Evolutionary conservation across 2,113 vertebrate genomes (phyloP).

Genomic region (Eurystomus gularis): DNA sequence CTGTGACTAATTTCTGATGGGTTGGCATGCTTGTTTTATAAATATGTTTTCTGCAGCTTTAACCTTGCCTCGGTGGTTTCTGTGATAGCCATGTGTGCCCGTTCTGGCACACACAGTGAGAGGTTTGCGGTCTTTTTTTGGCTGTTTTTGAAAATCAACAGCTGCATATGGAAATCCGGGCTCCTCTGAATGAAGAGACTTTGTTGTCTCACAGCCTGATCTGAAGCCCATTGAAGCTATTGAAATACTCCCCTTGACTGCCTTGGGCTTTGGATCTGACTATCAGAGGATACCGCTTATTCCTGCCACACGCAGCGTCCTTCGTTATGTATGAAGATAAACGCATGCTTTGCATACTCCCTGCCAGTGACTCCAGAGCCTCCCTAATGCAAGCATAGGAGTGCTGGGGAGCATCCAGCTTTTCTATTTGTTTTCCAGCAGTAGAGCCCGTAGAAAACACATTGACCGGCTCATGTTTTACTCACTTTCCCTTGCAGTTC

Average conservation of each 20-base stretch:
- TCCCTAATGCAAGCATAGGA: neutral
- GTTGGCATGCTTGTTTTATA: neutral
- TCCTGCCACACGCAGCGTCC: neutral
- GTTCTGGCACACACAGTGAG: accelerated
- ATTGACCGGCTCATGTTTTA: accelerated
- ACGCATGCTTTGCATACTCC: neutral
- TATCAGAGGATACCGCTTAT: neutral
- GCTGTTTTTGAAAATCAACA: neutral
- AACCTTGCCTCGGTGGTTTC: neutral
- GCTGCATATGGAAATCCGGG: neutral
- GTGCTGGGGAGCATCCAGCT: neutral
- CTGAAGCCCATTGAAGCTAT: neutral
- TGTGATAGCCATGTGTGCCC: neutral
- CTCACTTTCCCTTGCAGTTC: neutral
- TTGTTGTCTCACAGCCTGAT: neutral
- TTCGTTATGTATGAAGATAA: neutral
- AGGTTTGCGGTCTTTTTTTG: neutral
- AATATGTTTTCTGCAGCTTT: neutral
- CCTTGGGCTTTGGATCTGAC: neutral
- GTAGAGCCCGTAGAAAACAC: neutral
- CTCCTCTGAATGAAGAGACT: neutral
- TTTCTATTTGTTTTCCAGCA: neutral
- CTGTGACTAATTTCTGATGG: neutral
- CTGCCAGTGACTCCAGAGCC: neutral
- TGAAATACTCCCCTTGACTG: neutral